These are phyloP conservation scores for Serinus canaria DNA, from an alignment of 2,113 vertebrate genomes.

Conservation along the genomic window DNA sequence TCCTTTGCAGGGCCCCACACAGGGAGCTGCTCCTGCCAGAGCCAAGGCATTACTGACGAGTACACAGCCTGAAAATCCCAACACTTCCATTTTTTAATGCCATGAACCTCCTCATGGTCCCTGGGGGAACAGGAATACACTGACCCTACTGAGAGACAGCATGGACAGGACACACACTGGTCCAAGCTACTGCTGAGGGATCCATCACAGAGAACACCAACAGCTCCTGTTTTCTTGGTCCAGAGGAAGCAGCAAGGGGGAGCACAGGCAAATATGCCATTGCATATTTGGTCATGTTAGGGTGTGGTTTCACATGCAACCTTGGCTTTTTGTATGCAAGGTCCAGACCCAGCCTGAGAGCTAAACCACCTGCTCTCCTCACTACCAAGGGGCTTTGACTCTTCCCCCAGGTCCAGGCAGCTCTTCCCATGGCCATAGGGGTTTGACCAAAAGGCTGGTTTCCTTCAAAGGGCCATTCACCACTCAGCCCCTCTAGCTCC, in stretches of 20 bases:
- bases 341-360: fast-evolving
- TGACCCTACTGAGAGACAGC: neutral
- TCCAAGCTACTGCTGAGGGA: fast-evolving
- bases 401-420: neutral
- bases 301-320: neutral
- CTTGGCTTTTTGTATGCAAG: neutral
- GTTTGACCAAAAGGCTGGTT: neutral
- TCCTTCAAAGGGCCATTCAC: neutral
- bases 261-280: neutral
- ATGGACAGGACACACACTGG: fast-evolving
- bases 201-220: neutral
- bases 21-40: neutral
- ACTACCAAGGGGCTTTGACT: neutral
- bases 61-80: neutral
- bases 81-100: neutral
- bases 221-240: neutral
- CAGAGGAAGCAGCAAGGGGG: neutral
- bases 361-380: neutral
- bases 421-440: fast-evolving
- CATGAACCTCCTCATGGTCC: neutral
- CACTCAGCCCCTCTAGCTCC: neutral
- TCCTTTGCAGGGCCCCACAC: neutral
- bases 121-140: neutral
- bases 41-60: neutral
- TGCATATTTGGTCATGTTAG: fast-evolving